These are phyloP conservation scores for Lutjanus argentimaculatus DNA, from an alignment of 2,797 vertebrate species.

Conservation along the genomic window DNA sequence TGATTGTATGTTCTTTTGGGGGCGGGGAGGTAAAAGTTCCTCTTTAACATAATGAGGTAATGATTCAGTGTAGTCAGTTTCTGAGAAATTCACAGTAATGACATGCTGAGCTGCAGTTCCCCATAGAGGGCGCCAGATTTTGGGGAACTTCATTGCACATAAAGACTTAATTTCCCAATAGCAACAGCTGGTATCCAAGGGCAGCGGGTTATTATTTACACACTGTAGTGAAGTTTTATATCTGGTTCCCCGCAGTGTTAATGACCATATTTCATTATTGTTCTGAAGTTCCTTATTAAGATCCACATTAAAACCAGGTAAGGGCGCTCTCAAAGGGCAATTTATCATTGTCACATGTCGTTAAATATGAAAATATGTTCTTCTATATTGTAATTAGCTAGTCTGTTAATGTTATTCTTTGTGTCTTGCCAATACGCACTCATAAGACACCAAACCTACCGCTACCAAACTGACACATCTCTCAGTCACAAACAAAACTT, in stretches of 20 bases:
- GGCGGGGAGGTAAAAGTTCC: constrained; percentile 7
- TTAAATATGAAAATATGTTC: background rate
- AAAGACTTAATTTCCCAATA: constrained; percentile 31
- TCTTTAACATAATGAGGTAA: constrained; percentile 39
- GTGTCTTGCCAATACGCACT: too few relatives aligned
- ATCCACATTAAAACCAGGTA: background rate
- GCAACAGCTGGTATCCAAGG: constrained; percentile 45
- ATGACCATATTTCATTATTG: background rate
- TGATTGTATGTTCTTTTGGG: background rate
- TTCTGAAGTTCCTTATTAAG: background rate
- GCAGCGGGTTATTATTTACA: constrained; percentile 38
- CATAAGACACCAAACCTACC: background rate
- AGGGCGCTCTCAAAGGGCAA: background rate
- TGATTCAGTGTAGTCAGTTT: constrained; percentile 61
- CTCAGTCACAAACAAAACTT: too few relatives aligned
- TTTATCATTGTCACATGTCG: background rate
- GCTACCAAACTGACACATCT: background rate
- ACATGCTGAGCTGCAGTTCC: background rate
- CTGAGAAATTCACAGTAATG: constrained; percentile 66
- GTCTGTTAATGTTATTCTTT: background rate
- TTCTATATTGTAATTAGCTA: background rate
- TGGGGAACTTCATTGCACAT: constrained; percentile 18
- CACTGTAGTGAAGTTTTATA: background rate
- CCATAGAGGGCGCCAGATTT: constrained; percentile 63
- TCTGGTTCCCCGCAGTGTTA: background rate